Base-by-base conservation (phyloP, 2,888 invertebrate species). In the Cyrtodaria siliqua region DNA sequence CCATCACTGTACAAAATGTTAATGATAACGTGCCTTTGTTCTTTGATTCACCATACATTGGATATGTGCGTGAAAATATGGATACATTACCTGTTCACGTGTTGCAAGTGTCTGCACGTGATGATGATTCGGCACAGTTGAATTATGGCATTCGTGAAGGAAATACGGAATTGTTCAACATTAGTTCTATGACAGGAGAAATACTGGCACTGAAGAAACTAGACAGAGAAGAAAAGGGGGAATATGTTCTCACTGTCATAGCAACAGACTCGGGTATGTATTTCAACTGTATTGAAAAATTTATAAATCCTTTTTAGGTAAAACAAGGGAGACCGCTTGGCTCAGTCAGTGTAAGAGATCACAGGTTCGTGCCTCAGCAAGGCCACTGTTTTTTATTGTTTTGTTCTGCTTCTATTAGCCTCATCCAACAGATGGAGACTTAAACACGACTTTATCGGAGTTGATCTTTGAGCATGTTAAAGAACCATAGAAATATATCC, bases 11-110 rank as follows among this genome's bases (percentile, higher is more conserved):
- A 63, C 95, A 96, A 83, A 98, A 98, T 93, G 96, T 98, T 91
- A 98, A 98, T 93, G 98, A 98, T 94, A 97, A 97, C 91, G 96
- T 96, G 33, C 98, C 98, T 53, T 96, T 97, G 52, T 98, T 98
- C 93, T 94, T 97, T 85, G 97, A 98, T 93, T 97, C 98, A n/a
- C 98, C 98, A 0, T 98, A 98, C 93, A 94, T 97, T 91, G 97
- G 97, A 3, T 96, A 96, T 92, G 97, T 98, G 70, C 97, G 97
- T 96, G 98, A 99, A 74, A 88, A 89, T 42, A 83, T 88, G 70
- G 73, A 68, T n/a, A 52, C 95, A 94, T 87, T 96, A 1, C 91
- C 91, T 0, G 92, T 93, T 3, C 91, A 93, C 67, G 92, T 94
- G 86, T 73, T 86, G 8, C 87, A 96, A 85, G 96, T 98, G 59